Base-by-base conservation (phyloP, 2,113 vertebrate genomes). In the Pituophis catenifer region DNA sequence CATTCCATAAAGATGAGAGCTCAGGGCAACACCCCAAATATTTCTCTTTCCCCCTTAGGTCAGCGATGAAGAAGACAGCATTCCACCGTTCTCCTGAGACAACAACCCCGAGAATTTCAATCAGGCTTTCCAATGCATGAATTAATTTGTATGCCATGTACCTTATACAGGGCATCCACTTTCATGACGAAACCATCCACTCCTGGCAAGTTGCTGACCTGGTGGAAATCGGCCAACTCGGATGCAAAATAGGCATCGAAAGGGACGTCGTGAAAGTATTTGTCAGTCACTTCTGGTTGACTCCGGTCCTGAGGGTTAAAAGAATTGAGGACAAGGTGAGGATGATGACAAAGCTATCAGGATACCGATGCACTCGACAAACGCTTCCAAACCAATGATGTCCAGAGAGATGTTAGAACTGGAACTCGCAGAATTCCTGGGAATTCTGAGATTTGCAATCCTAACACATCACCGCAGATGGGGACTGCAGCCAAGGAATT, bases 91-190 rank as follows among this genome's bases (percentile, higher is more conserved):
- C 44, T 48, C 44, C 5, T 48, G 33, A 8, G 19, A 0, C 65
- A 93, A 55, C 9, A 12, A 12, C 50, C 15, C 33, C 29, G 8
- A 89, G 8, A 1, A 11, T 19, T 15, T 15, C 38, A 89, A 0
- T 19, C 86, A 11, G n/a, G 11, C n/a, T 33, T 29, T 10, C 24
- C 0, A 0, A 11, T 53, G 65, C 6, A 0, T 55, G 44, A 0
- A 3, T 0, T 0, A 0, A 24, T 11, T 12, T 15, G 0, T 13
- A 13, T 0, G 58, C 81, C 8, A 94, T 92, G 0, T 62, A 99
- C 99, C 98, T 99, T 99, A 88, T 99, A 99, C 38, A 99, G 99
- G 2, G 99, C 99, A 11, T 99, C 99, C 0, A 99, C 99, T 96
- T 99, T 99, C 97, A 99, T 98, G 29, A 98, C 99, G 57, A 99